Conservation (phyloP, 2,888 invertebrate species). For the Pammene fasciana region DNA sequence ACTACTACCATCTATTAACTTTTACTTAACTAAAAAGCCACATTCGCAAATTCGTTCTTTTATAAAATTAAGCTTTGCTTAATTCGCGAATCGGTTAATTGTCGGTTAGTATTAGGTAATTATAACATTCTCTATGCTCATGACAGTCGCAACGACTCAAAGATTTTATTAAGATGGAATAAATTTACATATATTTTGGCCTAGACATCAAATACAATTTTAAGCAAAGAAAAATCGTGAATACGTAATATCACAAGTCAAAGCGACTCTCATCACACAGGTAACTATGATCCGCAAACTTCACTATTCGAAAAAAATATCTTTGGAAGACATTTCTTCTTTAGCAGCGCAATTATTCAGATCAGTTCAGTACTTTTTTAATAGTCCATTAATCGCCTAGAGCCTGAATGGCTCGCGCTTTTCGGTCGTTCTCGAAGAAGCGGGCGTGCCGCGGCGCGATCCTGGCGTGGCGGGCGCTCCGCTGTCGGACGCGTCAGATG, state of each 20-base stretch:
- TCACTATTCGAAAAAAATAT: slow-evolving; percentile 35
- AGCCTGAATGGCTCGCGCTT: slow-evolving; percentile 90
- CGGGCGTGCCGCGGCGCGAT: slow-evolving; percentile 71
- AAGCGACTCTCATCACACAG: slow-evolving; percentile 62
- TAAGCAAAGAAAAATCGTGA: slow-evolving; percentile 49
- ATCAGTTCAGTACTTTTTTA: slow-evolving; percentile 39
- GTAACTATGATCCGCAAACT: slow-evolving; percentile 42
- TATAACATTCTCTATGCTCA: slow-evolving; percentile 51
- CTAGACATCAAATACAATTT: slow-evolving; percentile 52
- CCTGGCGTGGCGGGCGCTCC: slow-evolving; percentile 78
- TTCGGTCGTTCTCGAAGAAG: slow-evolving; percentile 75
- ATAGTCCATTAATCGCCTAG: slow-evolving; percentile 70
- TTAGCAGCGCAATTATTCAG: slow-evolving; percentile 44
- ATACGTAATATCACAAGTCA: slow-evolving; percentile 49
- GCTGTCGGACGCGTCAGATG: slow-evolving; percentile 87
- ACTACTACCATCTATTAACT: slow-evolving; percentile 74
- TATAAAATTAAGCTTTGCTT: slow-evolving; percentile 76
- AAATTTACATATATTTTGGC: slow-evolving; percentile 48
- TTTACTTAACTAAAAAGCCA: slow-evolving; percentile 75
- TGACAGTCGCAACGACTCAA: slow-evolving; percentile 59
- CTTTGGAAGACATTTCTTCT: slow-evolving; percentile 42
- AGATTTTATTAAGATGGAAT: slow-evolving; percentile 44
- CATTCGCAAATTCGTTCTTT: slow-evolving; percentile 72
- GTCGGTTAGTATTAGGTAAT: slow-evolving; percentile 70
- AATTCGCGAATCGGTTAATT: slow-evolving; percentile 77